Percentiles rank a stretch among this genome's conserved stretches.
Evolutionary conservation across 1,140 invertebrate species (phyloP).

Genomic region (Streblospio benedicti): DNA sequence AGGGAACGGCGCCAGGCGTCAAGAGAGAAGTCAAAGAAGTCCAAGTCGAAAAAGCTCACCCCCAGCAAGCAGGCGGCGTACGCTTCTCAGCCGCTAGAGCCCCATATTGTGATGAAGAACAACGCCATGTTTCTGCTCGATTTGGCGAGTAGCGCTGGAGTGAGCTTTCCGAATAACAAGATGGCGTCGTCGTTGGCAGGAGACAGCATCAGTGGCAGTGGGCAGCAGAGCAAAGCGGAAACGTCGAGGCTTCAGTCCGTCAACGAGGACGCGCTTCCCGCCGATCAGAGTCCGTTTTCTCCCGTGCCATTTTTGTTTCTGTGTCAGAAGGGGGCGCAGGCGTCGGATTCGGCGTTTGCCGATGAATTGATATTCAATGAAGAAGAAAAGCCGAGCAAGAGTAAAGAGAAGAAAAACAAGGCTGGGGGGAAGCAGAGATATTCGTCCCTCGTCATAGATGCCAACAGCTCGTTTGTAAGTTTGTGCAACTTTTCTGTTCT

Average conservation of each 20-base stretch:
- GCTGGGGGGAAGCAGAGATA: no score
- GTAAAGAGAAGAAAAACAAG: no score
- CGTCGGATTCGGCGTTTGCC: slow-evolving; percentile 41
- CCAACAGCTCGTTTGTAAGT: no score
- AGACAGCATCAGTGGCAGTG: slow-evolving; percentile 51
- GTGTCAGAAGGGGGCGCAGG: slow-evolving; percentile 33
- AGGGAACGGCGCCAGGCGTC: slow-evolving; percentile 50
- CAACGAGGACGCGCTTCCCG: slow-evolving; percentile 30
- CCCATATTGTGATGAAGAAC: slow-evolving; percentile 75
- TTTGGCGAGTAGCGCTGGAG: slow-evolving; percentile 60
- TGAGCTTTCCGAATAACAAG: slow-evolving; percentile 9
- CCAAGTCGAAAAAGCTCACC: slow-evolving; percentile 38
- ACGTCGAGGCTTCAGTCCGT: slow-evolving; percentile 41
- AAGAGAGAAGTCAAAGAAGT: slow-evolving; percentile 40
- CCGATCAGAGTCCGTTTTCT: slow-evolving; percentile 42
- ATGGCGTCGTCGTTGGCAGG: no score
- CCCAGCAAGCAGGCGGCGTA: no score
- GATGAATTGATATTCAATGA: slow-evolving; percentile 41
- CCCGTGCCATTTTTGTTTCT: slow-evolving; percentile 39
- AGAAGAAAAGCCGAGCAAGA: slow-evolving; percentile 35
- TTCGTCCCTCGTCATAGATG: no score
- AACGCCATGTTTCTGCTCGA: slow-evolving; percentile 92
- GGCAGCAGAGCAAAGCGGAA: slow-evolving; percentile 50
- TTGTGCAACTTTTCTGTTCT: no score
- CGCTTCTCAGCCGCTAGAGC: no score